Evolutionary conservation across 2,888 invertebrate species (phyloP), one percentile per base, ranked within the genome.

Genomic region (Drosophila demipolita): DNA sequence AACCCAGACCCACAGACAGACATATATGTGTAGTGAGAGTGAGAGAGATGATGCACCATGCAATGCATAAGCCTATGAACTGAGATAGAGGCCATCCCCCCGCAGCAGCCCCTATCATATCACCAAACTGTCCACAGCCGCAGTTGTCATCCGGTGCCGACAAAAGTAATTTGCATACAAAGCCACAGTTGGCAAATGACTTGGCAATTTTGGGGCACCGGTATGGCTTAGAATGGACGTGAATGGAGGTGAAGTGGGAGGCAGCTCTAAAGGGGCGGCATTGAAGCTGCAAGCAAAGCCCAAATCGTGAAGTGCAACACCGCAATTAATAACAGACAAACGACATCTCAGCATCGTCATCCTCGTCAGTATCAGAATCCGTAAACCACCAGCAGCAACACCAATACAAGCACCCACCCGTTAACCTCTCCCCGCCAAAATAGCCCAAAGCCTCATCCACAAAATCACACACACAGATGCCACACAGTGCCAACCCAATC

Each of bases 131-230:
- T n/a, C 26, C 49, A 38, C 48, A 50, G 66, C 62, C 65, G 62
- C 67, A 63, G 67, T 54, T 62, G 36, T 68, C 78, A 78, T 71
- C 78, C 78, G 78, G 78, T 68, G 67, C 67, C 58, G 78, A 75
- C 65, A 75, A 78, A 80, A 79, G 80, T 79, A 80, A 79, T 80
- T 79, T 80, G 79, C 80, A 80, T 80, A 80, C 79, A 79, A 74
- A 80, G 79, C 79, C 80, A 79, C 79, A 80, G 80, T 80, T 80
- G 79, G 80, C 79, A 80, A 80, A 79, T 80, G 80, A 80, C 80
- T 80, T 80, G 80, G 79, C 79, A 80, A 79, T 79, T 76, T 79
- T 76, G 53, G 66, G 62, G 61, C 45, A 26, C 48, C 48, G 35
- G 15, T 57, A 42, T 49, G 55, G 59, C 26, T 61, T 52, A 12